These are phyloP conservation scores for Gasterosteus aculeatus DNA, from an alignment of 2,113 vertebrate species.

Conservation along the genomic window DNA sequence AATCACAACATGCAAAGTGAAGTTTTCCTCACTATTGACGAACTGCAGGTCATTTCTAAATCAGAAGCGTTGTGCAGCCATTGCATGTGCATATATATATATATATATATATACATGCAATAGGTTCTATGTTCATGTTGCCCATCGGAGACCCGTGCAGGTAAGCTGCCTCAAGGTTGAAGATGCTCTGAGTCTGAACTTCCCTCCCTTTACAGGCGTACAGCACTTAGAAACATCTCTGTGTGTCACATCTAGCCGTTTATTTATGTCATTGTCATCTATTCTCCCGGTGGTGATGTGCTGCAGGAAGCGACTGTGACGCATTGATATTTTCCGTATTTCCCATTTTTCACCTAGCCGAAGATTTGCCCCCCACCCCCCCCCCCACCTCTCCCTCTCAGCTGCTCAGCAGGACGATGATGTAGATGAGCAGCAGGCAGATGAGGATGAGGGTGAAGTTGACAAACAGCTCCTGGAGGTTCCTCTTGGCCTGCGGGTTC, in stretches of 20 bases:
- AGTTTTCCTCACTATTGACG: constrained; percentile 7
- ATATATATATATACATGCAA: not conserved
- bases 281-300: not conserved
- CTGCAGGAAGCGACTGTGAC: constrained; percentile 10
- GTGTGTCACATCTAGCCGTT: not conserved
- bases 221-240: not conserved
- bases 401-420: constrained; percentile 93
- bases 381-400: constrained; percentile 38
- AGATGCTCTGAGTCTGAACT: not conserved
- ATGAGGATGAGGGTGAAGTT: constrained; percentile 99
- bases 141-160: not conserved
- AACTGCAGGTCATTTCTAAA: not conserved
- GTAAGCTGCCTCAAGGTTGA: not conserved
- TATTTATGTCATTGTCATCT: not conserved
- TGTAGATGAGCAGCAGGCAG: constrained; percentile 97
- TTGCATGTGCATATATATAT: not conserved
- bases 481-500: constrained; percentile 92
- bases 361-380: not conserved
- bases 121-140: not conserved
- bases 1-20: constrained; percentile 52
- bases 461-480: constrained; percentile 96
- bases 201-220: not conserved
- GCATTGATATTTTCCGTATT: constrained; percentile 14
- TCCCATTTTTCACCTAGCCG: not conserved
- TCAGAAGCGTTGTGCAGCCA: not conserved